phyloP scores from a whole-genome alignment of 2,797 vertebrate genomes.

The Dendrocincla fuliginosa region DNA sequence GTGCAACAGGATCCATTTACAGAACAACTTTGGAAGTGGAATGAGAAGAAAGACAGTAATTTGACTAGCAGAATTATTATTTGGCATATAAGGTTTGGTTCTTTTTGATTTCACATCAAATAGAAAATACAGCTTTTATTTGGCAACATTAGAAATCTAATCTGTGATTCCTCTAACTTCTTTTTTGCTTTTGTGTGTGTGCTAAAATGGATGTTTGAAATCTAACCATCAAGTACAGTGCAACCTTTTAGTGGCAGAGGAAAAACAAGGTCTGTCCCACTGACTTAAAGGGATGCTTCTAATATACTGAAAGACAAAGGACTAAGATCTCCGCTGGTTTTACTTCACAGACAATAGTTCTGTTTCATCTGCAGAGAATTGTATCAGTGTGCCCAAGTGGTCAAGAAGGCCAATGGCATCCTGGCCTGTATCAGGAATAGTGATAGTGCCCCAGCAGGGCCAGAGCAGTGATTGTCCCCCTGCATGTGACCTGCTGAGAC shows the following conservation, averaged over 20 bases:
- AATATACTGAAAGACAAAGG: slow-evolving; percentile 74
- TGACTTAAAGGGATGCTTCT: slow-evolving; percentile 69
- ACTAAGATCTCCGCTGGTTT: neutral
- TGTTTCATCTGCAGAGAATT: slow-evolving; percentile 73
- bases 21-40: neutral
- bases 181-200: neutral
- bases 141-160: neutral
- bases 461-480: neutral
- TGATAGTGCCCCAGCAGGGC: neutral
- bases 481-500: fast-evolving
- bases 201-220: neutral
- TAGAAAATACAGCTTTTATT: neutral
- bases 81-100: neutral
- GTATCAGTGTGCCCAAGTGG: neutral
- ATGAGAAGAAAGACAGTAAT: neutral
- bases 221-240: neutral
- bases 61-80: neutral
- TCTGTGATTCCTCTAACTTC: neutral
- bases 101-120: neutral
- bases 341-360: neutral
- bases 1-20: neutral
- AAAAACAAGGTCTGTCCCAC: slow-evolving; percentile 73
- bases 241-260: slow-evolving; percentile 36
- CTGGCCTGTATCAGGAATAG: neutral
- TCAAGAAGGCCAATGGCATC: neutral